Evolutionary conservation across 2,113 vertebrate species (phyloP).

Genomic region (Pseudolaguvia tuberculata): DNA sequence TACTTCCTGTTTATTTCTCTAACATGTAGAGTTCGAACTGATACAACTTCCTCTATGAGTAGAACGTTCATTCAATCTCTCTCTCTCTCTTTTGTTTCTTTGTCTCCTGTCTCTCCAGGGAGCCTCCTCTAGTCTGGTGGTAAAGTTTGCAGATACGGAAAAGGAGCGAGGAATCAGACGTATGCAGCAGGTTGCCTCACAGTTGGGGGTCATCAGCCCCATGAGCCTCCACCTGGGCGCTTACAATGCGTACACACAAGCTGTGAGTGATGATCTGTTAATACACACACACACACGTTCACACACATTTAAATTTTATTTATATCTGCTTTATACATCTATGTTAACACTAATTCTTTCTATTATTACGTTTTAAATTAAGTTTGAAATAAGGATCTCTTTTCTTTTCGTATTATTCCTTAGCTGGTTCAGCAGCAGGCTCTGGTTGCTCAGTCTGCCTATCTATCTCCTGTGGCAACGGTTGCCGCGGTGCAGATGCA

Average conservation of each 20-base stretch:
- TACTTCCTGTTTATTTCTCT: neutral
- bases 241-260: slow-evolving; percentile 92
- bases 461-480: slow-evolving; percentile 91
- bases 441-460: slow-evolving; percentile 90
- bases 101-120: slow-evolving; percentile 67
- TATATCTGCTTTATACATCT: neutral
- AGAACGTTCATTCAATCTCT: neutral
- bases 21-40: neutral
- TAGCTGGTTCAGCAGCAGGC: slow-evolving; percentile 96
- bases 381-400: neutral
- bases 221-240: slow-evolving; percentile 91
- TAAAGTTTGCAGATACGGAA: slow-evolving; percentile 94
- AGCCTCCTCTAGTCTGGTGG: slow-evolving; percentile 91
- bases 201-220: slow-evolving; percentile 91
- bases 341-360: neutral
- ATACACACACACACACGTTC: neutral
- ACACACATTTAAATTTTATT: too few relatives aligned
- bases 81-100: slow-evolving; percentile 6
- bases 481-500: slow-evolving; percentile 92
- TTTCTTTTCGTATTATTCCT: neutral
- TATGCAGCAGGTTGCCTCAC: slow-evolving; percentile 93
- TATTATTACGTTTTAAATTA: neutral
- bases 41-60: neutral
- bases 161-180: slow-evolving; percentile 87
- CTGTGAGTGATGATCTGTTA: slow-evolving; percentile 67